Evolutionary conservation across 92 coral and sea anemone genomes (phyloP).

Genomic region (Paramuricea clavata): DNA sequence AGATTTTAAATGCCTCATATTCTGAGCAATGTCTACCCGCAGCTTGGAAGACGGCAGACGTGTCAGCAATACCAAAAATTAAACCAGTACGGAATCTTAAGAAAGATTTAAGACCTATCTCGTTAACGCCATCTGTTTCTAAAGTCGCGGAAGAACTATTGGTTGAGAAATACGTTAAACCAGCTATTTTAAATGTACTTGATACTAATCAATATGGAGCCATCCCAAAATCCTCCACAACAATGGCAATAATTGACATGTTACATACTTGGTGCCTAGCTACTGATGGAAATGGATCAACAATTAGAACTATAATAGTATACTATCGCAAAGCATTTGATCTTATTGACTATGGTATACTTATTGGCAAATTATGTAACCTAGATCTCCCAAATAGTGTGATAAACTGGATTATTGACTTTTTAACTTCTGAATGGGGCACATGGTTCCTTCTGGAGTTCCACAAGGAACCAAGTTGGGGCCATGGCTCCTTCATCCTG

Average conservation of each 20-base stretch:
- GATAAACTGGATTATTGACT: neutral
- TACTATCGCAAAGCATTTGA: neutral
- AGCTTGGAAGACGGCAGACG: neutral
- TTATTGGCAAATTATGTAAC: neutral
- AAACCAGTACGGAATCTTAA: neutral
- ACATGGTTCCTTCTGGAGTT: neutral
- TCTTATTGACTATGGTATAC: conserved; percentile 16
- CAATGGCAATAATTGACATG: neutral
- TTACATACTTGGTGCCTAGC: conserved; percentile 1
- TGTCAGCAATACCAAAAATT: neutral
- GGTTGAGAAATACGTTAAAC: neutral
- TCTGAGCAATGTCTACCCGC: neutral
- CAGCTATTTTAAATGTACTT: neutral
- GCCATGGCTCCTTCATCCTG: neutral
- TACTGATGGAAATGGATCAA: conserved; percentile 22
- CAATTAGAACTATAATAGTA: neutral
- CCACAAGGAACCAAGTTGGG: conserved; percentile 1
- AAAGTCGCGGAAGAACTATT: neutral
- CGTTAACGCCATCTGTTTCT: neutral
- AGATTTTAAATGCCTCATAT: neutral
- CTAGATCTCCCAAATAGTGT: neutral
- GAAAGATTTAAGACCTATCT: neutral
- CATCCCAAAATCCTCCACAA: conserved; percentile 7
- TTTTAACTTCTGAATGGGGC: neutral
- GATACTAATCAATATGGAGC: neutral